phyloP scores from a whole-genome alignment of 2,888 invertebrate genomes.

The Macroteleia sp. region DNA sequence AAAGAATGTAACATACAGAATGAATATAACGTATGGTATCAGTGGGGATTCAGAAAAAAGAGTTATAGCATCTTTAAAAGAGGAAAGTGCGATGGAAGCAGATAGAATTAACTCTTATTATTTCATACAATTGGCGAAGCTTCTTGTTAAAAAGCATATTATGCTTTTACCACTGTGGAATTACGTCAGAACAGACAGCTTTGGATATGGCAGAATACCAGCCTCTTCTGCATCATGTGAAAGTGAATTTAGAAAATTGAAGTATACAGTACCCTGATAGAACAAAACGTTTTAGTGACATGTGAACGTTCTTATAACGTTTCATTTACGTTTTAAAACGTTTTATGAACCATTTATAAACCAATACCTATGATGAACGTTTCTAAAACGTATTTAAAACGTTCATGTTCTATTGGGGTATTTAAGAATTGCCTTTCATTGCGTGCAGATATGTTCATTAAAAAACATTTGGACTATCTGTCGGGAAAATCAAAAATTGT shows the following conservation, averaged over 20 bases:
- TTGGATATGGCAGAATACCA: slow-evolving; percentile 13
- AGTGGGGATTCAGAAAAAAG: not conserved
- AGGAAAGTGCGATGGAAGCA: not conserved
- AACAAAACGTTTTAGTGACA: too few relatives aligned
- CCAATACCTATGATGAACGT: too few relatives aligned
- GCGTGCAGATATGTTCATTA: not conserved
- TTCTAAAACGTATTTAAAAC: too few relatives aligned
- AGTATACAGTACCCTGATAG: too few relatives aligned
- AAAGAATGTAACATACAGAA: not conserved
- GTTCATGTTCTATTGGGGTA: too few relatives aligned
- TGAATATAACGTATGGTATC: not conserved
- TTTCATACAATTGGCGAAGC: not conserved
- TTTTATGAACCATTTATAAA: too few relatives aligned
- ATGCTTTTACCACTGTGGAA: not conserved
- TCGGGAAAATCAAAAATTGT: too few relatives aligned
- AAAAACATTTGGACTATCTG: not conserved
- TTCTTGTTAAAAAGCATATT: not conserved
- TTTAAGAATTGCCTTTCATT: not conserved
- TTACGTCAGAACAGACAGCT: not conserved
- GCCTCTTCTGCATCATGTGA: slow-evolving; percentile 5
- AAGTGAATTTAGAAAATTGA: slow-evolving; percentile 16
- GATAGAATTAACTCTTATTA: not conserved
- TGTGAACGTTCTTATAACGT: too few relatives aligned
- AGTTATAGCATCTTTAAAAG: not conserved
- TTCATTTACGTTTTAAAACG: too few relatives aligned